These are phyloP conservation scores for Onychomys arenicola DNA, from an alignment of 2,797 vertebrate genomes.

Conservation along the genomic window DNA sequence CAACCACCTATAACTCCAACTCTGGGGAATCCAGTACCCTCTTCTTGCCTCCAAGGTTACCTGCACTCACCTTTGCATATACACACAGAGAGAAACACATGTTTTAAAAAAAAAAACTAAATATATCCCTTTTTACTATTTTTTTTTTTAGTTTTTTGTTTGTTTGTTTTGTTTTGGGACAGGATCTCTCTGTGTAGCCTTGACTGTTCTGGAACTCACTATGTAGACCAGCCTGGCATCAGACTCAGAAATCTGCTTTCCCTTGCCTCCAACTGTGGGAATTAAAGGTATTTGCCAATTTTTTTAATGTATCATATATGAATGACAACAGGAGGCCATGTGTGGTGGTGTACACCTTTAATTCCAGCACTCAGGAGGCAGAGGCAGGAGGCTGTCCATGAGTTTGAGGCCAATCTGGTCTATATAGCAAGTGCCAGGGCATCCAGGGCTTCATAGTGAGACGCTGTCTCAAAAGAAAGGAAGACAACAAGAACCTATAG, in stretches of 20 bases:
- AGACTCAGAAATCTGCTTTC: not conserved
- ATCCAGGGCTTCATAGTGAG: not conserved
- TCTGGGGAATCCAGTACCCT: not conserved
- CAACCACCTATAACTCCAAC: not conserved
- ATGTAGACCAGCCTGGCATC: not conserved
- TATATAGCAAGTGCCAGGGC: not conserved
- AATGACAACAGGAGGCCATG: not conserved
- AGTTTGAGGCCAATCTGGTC: not conserved
- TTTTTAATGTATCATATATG: not conserved
- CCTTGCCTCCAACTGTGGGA: not conserved
- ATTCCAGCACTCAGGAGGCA: not conserved
- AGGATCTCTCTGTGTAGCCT: not conserved
- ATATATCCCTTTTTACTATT: not conserved
- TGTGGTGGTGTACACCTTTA: not conserved
- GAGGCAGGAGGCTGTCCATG: not conserved
- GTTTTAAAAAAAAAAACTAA: not conserved
- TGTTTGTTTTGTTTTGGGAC: not conserved
- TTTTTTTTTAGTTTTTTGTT: not conserved
- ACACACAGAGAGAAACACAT: not conserved
- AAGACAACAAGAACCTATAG: not conserved
- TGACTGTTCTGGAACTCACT: not conserved
- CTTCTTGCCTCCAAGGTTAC: not conserved
- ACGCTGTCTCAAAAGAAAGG: not conserved
- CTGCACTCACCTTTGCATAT: not conserved
- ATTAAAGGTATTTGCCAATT: not conserved